Percentiles rank a stretch among this genome's conserved stretches.
Evolutionary conservation across 2,797 vertebrate species (phyloP).

Genomic region (Cuculus canorus): DNA sequence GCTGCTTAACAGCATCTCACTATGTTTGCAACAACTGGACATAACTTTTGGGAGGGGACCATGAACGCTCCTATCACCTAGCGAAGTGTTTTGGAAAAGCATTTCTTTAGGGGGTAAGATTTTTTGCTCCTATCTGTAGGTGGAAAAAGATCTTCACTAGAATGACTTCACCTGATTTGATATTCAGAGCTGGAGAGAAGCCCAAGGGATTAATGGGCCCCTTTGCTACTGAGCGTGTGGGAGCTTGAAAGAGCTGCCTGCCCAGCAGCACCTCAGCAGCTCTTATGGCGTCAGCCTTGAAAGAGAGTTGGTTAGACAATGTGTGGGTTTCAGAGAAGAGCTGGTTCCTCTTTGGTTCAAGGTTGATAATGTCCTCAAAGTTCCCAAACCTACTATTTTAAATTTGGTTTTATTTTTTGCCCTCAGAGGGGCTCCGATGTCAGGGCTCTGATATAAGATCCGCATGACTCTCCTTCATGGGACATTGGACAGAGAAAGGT

Average conservation of each 20-base stretch:
- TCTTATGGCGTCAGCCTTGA: not conserved
- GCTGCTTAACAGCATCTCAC: not conserved
- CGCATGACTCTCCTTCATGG: not conserved
- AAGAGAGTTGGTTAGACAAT: not conserved
- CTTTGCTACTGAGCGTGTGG: not conserved
- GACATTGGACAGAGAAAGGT: not conserved
- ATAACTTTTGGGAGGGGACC: not conserved
- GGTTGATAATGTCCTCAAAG: not conserved
- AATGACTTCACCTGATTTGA: not conserved
- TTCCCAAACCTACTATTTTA: not conserved
- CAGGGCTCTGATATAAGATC: rapidly evolving
- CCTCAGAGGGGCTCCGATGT: not conserved
- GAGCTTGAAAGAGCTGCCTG: not conserved
- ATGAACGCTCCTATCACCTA: not conserved
- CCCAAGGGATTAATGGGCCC: not conserved
- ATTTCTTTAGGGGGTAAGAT: not conserved
- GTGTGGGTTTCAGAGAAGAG: not conserved
- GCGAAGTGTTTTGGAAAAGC: not conserved
- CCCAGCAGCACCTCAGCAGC: not conserved
- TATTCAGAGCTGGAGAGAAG: not conserved
- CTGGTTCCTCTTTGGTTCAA: not conserved
- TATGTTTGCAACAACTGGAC: not conserved
- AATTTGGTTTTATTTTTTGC: rapidly evolving
- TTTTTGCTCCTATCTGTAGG: not conserved
- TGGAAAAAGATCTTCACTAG: not conserved